These are phyloP conservation scores for Parasteatoda lunata DNA, from an alignment of 2,888 invertebrate genomes.

Conservation along the genomic window DNA sequence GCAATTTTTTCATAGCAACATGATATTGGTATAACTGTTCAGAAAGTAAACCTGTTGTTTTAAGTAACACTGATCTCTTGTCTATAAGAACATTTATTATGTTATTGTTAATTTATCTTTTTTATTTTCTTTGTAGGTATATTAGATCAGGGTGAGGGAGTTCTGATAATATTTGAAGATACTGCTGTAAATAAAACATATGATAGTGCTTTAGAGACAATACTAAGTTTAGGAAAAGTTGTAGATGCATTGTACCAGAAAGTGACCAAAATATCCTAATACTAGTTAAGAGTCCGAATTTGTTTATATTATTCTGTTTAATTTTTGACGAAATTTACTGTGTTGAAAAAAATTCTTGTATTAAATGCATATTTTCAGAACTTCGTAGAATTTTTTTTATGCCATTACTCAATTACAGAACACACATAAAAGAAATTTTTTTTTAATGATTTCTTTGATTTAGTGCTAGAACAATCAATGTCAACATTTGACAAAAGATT, in stretches of 20 bases:
- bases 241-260: slow-evolving; percentile 99
- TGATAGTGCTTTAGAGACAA: slow-evolving; percentile 96
- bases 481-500: too few species aligned
- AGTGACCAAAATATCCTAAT: slow-evolving; percentile 96
- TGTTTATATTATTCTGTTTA: background rate
- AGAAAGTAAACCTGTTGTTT: background rate
- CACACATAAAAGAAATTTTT: too few species aligned
- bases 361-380: too few species aligned
- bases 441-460: too few species aligned
- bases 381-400: too few species aligned
- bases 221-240: slow-evolving; percentile 99
- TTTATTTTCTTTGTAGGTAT: slow-evolving; percentile 82
- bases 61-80: too few species aligned
- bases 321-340: too few species aligned
- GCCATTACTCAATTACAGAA: too few species aligned
- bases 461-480: too few species aligned
- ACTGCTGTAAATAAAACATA: slow-evolving; percentile 96
- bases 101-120: background rate
- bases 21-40: background rate
- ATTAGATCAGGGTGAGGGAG: slow-evolving; percentile 98
- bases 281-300: background rate
- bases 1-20: too few species aligned
- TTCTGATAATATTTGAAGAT: slow-evolving; percentile 97
- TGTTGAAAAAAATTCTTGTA: too few species aligned
- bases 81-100: background rate